A percentile compares a stretch with the other conserved stretches of the same genome.
Evolutionary conservation across 2,888 invertebrate genomes (phyloP).

Genomic region (Cheiracanthium punctorium): DNA sequence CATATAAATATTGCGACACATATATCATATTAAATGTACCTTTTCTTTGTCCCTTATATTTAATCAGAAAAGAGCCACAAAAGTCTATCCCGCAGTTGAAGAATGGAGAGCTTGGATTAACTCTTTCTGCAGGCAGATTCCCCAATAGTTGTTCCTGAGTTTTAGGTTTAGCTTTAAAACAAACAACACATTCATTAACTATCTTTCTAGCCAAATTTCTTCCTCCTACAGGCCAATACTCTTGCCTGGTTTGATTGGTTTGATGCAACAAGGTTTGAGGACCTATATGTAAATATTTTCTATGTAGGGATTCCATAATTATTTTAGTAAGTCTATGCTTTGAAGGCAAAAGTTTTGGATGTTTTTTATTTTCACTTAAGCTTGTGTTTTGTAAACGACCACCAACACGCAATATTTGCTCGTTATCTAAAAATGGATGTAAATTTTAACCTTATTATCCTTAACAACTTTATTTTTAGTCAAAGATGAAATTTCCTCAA

Average conservation of each 20-base stretch:
- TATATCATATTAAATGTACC: slow-evolving; percentile 40
- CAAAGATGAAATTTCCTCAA: no score
- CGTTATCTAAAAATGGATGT: slow-evolving; percentile 16
- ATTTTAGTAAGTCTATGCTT: background rate
- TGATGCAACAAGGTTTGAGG: no score
- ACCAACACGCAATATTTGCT: background rate
- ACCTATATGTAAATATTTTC: background rate
- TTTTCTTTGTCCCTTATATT: slow-evolving; percentile 5
- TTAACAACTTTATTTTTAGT: no score
- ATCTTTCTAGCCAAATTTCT: no score
- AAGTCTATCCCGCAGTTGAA: slow-evolving; percentile 25
- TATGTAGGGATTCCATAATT: background rate
- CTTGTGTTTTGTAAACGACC: background rate
- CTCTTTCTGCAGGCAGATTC: slow-evolving; percentile 3
- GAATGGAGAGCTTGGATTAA: slow-evolving; percentile 21
- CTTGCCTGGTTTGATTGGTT: no score
- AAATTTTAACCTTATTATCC: slow-evolving; percentile 2
- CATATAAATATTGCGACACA: slow-evolving; percentile 59
- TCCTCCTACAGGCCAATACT: no score
- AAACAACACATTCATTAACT: no score
- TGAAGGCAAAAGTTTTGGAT: background rate
- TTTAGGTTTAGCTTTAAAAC: no score
- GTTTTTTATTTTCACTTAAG: no score
- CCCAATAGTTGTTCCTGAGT: slow-evolving; percentile 22
- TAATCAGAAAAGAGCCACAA: slow-evolving; percentile 36